phyloP scores from a whole-genome alignment of 2,797 vertebrate genomes.

The Thripadectes ignobilis region DNA sequence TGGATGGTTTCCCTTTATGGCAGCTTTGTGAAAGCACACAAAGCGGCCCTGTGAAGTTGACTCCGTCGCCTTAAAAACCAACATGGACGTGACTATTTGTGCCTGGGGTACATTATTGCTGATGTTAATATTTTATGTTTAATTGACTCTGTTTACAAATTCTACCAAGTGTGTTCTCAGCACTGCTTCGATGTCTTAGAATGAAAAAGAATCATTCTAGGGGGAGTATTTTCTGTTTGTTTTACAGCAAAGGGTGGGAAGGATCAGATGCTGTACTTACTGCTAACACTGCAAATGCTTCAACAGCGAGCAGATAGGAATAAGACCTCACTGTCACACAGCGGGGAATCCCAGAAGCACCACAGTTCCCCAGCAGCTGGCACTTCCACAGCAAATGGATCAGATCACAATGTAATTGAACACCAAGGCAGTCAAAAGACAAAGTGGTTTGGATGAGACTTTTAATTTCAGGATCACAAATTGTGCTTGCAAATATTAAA shows the following conservation, averaged over 20 bases:
- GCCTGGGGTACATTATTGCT: not conserved
- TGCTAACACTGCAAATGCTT: conserved; percentile 25
- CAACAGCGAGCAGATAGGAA: not conserved
- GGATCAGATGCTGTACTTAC: not conserved
- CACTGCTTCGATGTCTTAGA: not conserved
- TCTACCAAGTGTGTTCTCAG: not conserved
- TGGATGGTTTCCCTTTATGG: not conserved
- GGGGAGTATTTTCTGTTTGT: not conserved
- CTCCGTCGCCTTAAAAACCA: not conserved
- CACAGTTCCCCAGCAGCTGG: conserved; percentile 31
- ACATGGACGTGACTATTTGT: not conserved
- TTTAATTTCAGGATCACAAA: conserved; percentile 46
- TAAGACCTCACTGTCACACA: conserved; percentile 7
- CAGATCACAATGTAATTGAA: conserved; percentile 4
- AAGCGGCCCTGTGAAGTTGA: not conserved
- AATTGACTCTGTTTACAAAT: not conserved
- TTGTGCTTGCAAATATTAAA: conserved; percentile 15
- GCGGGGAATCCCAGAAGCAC: conserved; percentile 33
- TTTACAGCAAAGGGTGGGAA: not conserved
- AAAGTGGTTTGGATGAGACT: conserved; percentile 13
- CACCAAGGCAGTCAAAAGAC: conserved; percentile 13
- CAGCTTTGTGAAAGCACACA: not conserved
- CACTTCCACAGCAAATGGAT: conserved; percentile 30
- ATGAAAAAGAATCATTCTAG: not conserved
- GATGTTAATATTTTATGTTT: not conserved